phyloP scores from a whole-genome alignment of 2,888 invertebrate genomes.

The Lacanobia wlatinum region DNA sequence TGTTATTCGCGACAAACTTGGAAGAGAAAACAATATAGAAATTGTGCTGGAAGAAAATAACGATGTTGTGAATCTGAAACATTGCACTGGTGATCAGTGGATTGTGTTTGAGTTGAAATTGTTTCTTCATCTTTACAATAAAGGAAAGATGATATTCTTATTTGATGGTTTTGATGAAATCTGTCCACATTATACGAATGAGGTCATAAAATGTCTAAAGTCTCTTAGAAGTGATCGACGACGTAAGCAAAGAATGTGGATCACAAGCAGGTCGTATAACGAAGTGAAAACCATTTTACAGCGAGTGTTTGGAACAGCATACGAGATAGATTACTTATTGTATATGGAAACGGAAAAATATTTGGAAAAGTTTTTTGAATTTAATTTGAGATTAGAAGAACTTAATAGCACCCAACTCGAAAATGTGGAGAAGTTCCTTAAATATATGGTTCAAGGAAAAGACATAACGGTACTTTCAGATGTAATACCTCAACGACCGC shows the following conservation, averaged over 20 bases:
- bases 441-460: slow-evolving; percentile 1
- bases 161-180: slow-evolving; percentile 62
- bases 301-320: not conserved
- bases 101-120: slow-evolving; percentile 31
- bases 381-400: slow-evolving; percentile 1
- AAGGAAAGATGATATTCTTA: slow-evolving; percentile 39
- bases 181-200: slow-evolving; percentile 48
- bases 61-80: not conserved
- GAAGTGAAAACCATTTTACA: slow-evolving; percentile 19
- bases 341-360: not conserved
- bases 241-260: slow-evolving; percentile 37
- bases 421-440: slow-evolving; percentile 5
- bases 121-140: slow-evolving; percentile 48
- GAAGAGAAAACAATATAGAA: not conserved
- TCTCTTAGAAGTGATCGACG: not conserved
- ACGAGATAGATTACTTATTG: not conserved
- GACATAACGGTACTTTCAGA: not conserved
- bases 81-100: slow-evolving; percentile 4
- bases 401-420: slow-evolving; percentile 13
- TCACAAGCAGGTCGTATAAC: slow-evolving; percentile 55
- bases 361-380: not conserved
- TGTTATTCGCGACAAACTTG: not conserved
- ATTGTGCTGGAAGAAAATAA: not conserved
- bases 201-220: slow-evolving; percentile 18
- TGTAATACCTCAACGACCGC: not conserved